A percentile compares a stretch with the other conserved stretches of the same genome.
phyloP scores from a whole-genome alignment of 1,140 invertebrate species.

The Ylistrum balloti region DNA sequence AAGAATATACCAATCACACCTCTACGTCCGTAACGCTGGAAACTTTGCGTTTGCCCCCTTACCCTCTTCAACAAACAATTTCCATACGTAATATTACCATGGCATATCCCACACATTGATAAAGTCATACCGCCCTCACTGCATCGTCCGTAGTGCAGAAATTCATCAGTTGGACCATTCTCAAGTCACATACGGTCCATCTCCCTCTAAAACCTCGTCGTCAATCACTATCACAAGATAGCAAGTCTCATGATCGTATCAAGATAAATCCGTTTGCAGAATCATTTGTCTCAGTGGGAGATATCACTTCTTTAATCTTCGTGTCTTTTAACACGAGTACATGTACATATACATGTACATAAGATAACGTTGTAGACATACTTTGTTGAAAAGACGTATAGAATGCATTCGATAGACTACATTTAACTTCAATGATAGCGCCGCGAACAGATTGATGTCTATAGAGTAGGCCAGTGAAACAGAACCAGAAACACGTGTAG shows the following conservation, averaged over 20 bases:
- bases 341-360: too few relatives aligned
- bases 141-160: too few relatives aligned
- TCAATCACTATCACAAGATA: neutral
- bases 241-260: slow-evolving; percentile 1
- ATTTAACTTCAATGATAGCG: neutral
- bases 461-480: neutral
- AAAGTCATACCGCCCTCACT: too few relatives aligned
- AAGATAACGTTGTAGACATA: slow-evolving; percentile 11
- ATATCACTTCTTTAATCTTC: neutral
- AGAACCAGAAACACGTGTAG: too few relatives aligned
- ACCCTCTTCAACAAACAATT: too few relatives aligned
- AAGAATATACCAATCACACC: too few relatives aligned
- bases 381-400: neutral
- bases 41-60: too few relatives aligned
- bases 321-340: neutral
- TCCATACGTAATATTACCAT: too few relatives aligned
- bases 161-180: neutral
- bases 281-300: neutral
- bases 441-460: neutral
- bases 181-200: slow-evolving; percentile 11
- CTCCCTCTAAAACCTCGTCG: neutral
- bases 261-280: slow-evolving; percentile 20
- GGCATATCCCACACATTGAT: too few relatives aligned
- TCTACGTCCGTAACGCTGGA: too few relatives aligned
- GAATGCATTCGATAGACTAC: neutral